A percentile compares a stretch with the other conserved stretches of the same genome.
phyloP scores from a whole-genome alignment of 2,113 vertebrate species.

The Aegotheles bennettii region DNA sequence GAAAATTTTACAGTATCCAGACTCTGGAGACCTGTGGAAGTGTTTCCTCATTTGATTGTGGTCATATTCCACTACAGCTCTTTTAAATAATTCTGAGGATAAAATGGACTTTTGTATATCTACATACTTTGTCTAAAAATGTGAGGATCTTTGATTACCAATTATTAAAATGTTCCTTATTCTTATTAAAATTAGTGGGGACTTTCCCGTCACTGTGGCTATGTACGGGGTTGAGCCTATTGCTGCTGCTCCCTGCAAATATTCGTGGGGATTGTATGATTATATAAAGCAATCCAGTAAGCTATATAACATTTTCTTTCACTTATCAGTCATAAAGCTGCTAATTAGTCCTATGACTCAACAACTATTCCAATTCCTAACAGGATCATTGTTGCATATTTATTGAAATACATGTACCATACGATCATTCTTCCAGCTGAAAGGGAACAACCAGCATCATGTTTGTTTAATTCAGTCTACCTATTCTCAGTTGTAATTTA shows the following conservation, averaged over 20 bases:
- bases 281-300: background rate
- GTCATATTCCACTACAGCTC: background rate
- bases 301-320: background rate
- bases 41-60: background rate
- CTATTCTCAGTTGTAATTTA: background rate
- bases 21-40: background rate
- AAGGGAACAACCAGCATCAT: background rate
- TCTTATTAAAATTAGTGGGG: background rate
- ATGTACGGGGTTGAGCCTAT: background rate
- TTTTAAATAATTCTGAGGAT: background rate
- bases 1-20: background rate
- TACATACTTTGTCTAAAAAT: background rate
- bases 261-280: background rate
- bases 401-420: background rate
- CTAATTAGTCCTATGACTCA: background rate
- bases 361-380: background rate
- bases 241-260: background rate
- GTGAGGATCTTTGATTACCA: background rate
- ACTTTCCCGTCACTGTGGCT: background rate
- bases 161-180: background rate
- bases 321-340: slow-evolving; percentile 12
- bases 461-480: background rate
- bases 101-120: background rate
- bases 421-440: background rate
- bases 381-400: background rate